Conservation (phyloP, 2,113 vertebrate genomes). For the Clarias macrocephalus region DNA sequence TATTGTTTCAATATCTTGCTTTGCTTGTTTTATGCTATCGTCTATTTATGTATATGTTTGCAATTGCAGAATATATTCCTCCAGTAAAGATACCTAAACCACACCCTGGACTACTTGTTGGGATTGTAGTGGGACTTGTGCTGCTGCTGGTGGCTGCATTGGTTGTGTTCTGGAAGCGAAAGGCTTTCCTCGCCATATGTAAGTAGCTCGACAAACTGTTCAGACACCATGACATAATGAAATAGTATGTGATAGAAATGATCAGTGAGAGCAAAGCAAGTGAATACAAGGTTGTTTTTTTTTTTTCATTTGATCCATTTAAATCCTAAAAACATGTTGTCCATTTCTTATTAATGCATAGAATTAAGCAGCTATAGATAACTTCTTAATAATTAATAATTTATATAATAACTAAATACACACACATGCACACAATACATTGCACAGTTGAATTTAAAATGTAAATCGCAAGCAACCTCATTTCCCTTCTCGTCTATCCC, state of each 20-base stretch:
- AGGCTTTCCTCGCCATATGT: conserved; percentile 13
- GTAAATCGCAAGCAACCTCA: no score
- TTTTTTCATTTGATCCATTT: not conserved
- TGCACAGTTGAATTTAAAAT: no score
- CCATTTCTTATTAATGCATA: not conserved
- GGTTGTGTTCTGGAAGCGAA: conserved; percentile 31
- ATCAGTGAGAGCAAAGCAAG: not conserved
- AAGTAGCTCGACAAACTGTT: not conserved
- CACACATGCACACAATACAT: no score
- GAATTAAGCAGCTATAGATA: not conserved
- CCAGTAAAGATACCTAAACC: fast-evolving
- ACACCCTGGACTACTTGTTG: not conserved
- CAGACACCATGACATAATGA: not conserved
- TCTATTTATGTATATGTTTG: not conserved
- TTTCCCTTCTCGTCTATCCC: no score
- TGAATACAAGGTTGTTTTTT: not conserved
- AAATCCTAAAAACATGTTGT: not conserved
- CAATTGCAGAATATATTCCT: conserved; percentile 24
- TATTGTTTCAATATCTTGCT: not conserved
- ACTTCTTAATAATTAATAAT: no score
- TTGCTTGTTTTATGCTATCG: not conserved
- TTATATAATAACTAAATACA: no score
- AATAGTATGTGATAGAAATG: not conserved
- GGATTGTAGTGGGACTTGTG: not conserved
- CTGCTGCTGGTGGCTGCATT: conserved; percentile 26